Conservation (phyloP, 2,113 vertebrate genomes). For the chimpanzee (Pan troglodytes) region NHGRI_mPanTro3-v2.1_pri NC_072421.2:66903001-66903500, state of each 20-base stretch:
- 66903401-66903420: conserved; percentile 79
- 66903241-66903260: conserved; percentile 67
- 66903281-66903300: conserved; percentile 55
- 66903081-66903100: background rate
- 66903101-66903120: background rate
- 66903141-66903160: conserved; percentile 40
- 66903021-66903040: background rate
- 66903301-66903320: conserved; percentile 45
- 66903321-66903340: conserved; percentile 72
- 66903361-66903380: conserved; percentile 71
- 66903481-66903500: conserved; percentile 68
- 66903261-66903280: conserved; percentile 64
- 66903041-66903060: background rate
- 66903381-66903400: conserved; percentile 69
- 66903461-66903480: conserved; percentile 77
- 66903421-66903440: conserved; percentile 71
- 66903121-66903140: conserved; percentile 47
- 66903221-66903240: background rate
- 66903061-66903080: background rate
- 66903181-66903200: conserved; percentile 78
- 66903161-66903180: conserved; percentile 66
- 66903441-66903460: conserved; percentile 73
- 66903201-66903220: conserved; percentile 65
- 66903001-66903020: conserved; percentile 1
- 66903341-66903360: conserved; percentile 63